Conservation (phyloP, 2,888 invertebrate genomes). For the Leptarthrus brevirostris region DNA sequence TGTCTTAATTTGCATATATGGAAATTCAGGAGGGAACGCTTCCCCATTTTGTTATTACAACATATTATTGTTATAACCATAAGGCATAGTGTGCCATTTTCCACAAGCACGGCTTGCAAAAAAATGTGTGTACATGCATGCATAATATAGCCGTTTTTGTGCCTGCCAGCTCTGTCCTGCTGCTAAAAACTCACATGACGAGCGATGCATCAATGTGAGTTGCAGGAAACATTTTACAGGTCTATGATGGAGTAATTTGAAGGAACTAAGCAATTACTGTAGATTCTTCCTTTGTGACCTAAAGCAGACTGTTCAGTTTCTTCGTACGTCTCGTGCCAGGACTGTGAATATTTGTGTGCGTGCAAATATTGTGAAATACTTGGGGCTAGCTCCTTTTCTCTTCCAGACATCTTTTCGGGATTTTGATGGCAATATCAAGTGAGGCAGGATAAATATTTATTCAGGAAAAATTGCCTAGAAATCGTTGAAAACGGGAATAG, state of each 20-base stretch:
- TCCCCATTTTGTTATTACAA: constrained; percentile 31
- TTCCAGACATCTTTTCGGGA: background rate
- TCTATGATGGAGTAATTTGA: constrained; percentile 17
- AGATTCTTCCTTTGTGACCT: constrained; percentile 5
- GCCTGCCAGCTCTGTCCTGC: background rate
- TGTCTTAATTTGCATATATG: constrained; percentile 52
- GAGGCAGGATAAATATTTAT: background rate
- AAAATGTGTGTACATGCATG: constrained; percentile 6
- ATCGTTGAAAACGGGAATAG: background rate
- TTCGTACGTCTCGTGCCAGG: background rate
- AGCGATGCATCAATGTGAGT: constrained; percentile 19
- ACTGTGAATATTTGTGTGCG: background rate
- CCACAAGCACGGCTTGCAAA: background rate
- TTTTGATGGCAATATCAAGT: background rate
- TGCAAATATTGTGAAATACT: background rate
- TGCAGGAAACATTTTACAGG: constrained; percentile 14
- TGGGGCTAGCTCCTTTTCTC: background rate
- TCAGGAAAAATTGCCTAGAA: background rate
- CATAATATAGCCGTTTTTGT: constrained; percentile 1
- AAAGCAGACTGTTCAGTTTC: background rate
- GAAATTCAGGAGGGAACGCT: constrained; percentile 44
- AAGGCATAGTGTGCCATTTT: constrained; percentile 11
- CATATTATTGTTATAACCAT: constrained; percentile 22
- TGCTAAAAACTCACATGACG: constrained; percentile 7
- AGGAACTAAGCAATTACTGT: constrained; percentile 17